Base-by-base conservation (phyloP, 2,888 invertebrate genomes). In the Xestia ashworthii region DNA sequence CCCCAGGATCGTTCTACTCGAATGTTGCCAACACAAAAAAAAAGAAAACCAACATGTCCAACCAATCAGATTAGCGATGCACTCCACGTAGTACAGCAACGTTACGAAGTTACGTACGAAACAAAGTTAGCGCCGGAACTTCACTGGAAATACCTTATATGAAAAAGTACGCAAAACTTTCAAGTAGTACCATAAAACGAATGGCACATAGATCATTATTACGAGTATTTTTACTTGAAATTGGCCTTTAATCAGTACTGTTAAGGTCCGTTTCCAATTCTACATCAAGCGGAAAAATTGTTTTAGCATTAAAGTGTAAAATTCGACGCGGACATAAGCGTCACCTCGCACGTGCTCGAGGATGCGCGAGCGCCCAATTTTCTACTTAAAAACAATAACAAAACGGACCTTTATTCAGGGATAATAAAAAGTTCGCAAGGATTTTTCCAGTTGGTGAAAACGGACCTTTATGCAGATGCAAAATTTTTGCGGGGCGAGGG, bases 51-150 rank as follows among this genome's bases (percentile, higher is more conserved):
- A 50, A 9, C 44, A 58, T 50, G 5, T 46, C 25, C 16, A 8
- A 67, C 74, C 58, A 71, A 82, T 64, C 44, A 50, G 32, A 65
- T 69, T 62, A 14, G 65, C 9, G 32, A 83, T 70, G 32, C 74
- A n/a, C 53, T 25, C 14, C 81, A 79, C 74, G 81, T 79, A 58
- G 16, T 5, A 50, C 16, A n/a, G 14, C 14, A 41, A 80, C 46
- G 74, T 67, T 48, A 62, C 41, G 25, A n/a, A 8, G 46, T 74
- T 81, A 53, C 66, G 46, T 19, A 53, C 46, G 19, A 48, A 81
- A 81, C 12, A 60, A 62, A 78, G 66, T 77, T 78, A 77, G 11
- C 58, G 32, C 48, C 50, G 66, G 32, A 60, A 77, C 50, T 50
- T n/a, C 44, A 78, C 44, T 44, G 32, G 25, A n/a, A 66, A 62